A percentile compares a stretch with the other conserved stretches of the same genome.
These are phyloP conservation scores for Pachydiplax longipennis DNA, from an alignment of 2,888 invertebrate genomes.

Conservation along the genomic window DNA sequence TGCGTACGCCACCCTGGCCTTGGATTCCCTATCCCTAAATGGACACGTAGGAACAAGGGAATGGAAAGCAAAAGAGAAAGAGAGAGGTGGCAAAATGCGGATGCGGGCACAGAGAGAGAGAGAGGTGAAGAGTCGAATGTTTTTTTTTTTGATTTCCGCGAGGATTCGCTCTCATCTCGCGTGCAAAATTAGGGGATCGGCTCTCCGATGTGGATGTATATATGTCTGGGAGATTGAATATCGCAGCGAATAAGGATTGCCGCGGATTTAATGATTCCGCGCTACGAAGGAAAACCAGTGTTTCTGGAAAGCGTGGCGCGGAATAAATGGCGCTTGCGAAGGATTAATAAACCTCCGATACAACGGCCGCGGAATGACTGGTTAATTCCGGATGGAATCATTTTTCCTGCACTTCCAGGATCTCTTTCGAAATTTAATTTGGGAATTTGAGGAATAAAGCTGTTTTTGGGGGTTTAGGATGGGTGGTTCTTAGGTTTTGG, in stretches of 20 bases:
- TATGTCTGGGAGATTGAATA: constrained; percentile 20
- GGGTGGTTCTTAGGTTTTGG: too few species aligned
- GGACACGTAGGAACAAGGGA: too few species aligned
- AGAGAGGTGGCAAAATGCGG: not conserved
- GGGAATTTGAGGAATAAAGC: too few species aligned
- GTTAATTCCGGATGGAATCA: too few species aligned
- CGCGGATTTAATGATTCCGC: not conserved
- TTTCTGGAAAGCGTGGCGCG: not conserved
- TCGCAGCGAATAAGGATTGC: not conserved
- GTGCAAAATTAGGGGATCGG: constrained; percentile 8
- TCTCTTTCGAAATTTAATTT: too few species aligned
- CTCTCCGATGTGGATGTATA: not conserved
- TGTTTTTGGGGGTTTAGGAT: too few species aligned
- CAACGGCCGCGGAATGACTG: not conserved
- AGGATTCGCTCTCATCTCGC: not conserved
- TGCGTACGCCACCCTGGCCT: too few species aligned
- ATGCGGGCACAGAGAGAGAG: not conserved
- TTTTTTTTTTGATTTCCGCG: constrained; percentile 5
- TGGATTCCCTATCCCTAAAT: too few species aligned
- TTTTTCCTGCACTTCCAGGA: too few species aligned
- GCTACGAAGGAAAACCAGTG: not conserved
- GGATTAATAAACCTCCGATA: not conserved
- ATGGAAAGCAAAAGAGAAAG: not conserved
- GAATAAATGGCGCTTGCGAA: not conserved
- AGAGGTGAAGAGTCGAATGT: not conserved